Base-by-base conservation (phyloP, 2,797 vertebrate genomes). In the Typhlichthys eigenmanni region DNA sequence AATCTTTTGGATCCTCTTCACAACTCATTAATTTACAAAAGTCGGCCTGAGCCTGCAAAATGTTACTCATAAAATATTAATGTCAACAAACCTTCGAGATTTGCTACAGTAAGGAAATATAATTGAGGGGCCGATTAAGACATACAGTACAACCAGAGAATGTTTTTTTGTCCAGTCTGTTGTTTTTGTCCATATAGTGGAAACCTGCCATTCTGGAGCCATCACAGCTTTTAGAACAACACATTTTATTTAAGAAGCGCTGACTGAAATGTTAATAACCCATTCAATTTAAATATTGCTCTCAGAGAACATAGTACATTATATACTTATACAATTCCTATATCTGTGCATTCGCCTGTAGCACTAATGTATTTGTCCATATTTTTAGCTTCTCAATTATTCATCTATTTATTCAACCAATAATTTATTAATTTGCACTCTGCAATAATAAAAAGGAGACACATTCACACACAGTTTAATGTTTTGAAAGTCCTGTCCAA, bases 41-140 rank as follows among this genome's bases (percentile, higher is more conserved):
- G 87, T 88, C 92, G 92, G 89, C 90, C 81, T 17, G 82, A 72
- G 58, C 87, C 85, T 73, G 87, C 88, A 56, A 87, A 90, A 89
- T 68, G 80, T 82, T 63, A 17, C 85, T 90, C 84, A 78, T 89
- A 86, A 92, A 92, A 93, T 93, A 92, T 92, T 90, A 89, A 93
- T 87, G 86, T 90, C 86, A 85, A 93, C 90, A 92, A 93, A 91
- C 92, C 89, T 94, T 91, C 74, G 89, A 94, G 93, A 92, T 78
- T 87, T 85, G 82, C 84, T 88, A 85, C 69, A 55, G 53, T 55
- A 13, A 13, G 83, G 91, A 91, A 92, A 88, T 89, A 85, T 89
- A 82, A 88, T 84, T 92, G 85, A 89, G 89, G 89, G 91, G 93
- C 86, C 89, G 94, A 92, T 94, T 93, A 93, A 89, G 86, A 76